Evolutionary conservation across 1,140 invertebrate genomes (phyloP), one percentile per base, ranked within the genome.

Genomic region (Papilio polytes): DNA sequence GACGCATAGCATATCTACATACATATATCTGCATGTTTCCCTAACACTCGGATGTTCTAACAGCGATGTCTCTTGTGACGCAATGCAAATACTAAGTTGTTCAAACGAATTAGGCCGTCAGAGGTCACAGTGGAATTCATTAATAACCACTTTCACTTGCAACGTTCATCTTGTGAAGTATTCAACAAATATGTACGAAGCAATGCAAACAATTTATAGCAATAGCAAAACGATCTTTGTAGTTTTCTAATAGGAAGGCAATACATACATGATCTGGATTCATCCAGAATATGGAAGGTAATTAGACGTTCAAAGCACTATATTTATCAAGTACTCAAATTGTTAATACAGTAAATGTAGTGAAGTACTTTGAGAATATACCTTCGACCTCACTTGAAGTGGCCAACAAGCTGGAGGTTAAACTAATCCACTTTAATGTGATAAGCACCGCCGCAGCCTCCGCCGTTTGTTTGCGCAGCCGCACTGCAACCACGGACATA

Each of bases 381-480:
- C 20, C 20, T 63, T 26, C 26, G 63, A 70, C 63, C 26, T 70
- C 63, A 70, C 12, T 31, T 15, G 1, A 26, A 31, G 26, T 4
- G 63, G 13, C 13, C 10, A 70, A 70, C 63, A 70, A 31, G 59
- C 20, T 12, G 7, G 59, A 63, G 63, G 63, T 70, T 13, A 36
- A 36, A 70, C 13, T 70, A 70, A 36, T 70, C 63, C 63, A 70
- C 63, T 70, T 31, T 36, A 70, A 70, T 70, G 63, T 15, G 20
- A 70, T 70, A 70, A 70, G 63, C 63, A 36, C 3, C 26, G 26
- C 22, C 22, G 22, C 10, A 66, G 59, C 59, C 59, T 66, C 22
- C 59, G 22, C 22, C 22, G 10, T 26, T 31, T 66, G 22, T 66
- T 66, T 66, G 63, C 26, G 15, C 63, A 22, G 22, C 20, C 3